Base-by-base conservation (phyloP, 37 sponge, comb jelly and placozoan genomes). In the Aplysina aerophoba region DNA sequence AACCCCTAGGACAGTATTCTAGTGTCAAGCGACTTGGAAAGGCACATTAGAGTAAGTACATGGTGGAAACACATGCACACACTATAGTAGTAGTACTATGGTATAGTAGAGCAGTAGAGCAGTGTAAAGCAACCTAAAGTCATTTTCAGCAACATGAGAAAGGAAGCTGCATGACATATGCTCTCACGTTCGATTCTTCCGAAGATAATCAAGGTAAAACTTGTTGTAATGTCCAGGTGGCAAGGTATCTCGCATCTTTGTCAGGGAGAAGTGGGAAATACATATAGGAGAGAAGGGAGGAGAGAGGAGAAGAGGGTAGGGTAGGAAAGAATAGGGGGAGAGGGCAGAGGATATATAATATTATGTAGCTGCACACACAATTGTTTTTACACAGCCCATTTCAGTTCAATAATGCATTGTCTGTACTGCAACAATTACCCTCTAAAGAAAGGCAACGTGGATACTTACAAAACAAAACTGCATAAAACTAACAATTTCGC, bases 181-280 rank as follows among this genome's bases (percentile, higher is more conserved):
- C 11, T 40, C 78, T 75, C n/a, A 53, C 78, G 21, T 19, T 36
- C 13, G 54, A 40, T 5, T 75, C 24, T 5, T 75, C 22, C 15
- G 38, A 24, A 75, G 37, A 75, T 75, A 75, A 36, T 75, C 78
- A 39, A 75, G 16, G 24, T 75, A 75, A 75, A 75, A 75, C 78
- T 75, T 75, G 25, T 75, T 75, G 21, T 40, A 50, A 24, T 75
- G 54, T 41, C 78, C 78, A 40, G 78, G 78, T 5, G 78, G 78
- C 12, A 75, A 36, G 20, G 78, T 75, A 4, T 75, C 78, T 25
- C 54, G 22, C 54, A 24, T 44, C 78, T 75, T 8, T 5, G 15
- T 56, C 24, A n/a, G 22, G 82, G 27, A 57, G 59, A 63, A 16
- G 31, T 1, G 6, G 56, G 39, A 14, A 57, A n/a, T n/a, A n/a